Evolutionary conservation across 2,888 invertebrate genomes (phyloP).

Genomic region (Chrysolina americana): DNA sequence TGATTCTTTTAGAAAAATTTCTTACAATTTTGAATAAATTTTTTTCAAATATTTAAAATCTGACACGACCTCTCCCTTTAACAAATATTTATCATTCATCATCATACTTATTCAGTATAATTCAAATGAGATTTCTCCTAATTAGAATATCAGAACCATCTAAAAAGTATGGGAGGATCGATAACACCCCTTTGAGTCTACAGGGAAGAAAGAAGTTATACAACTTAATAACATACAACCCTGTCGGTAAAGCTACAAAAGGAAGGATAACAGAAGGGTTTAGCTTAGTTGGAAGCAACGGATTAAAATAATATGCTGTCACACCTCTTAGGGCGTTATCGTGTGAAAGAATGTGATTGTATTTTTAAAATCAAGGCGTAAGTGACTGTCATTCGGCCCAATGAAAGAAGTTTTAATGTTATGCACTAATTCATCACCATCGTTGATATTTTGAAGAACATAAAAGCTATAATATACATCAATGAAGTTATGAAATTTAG

Average conservation of each 20-base stretch:
- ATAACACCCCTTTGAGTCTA: conserved; percentile 38
- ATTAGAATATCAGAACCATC: conserved; percentile 38
- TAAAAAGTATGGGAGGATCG: conserved; percentile 35
- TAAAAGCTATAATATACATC: too few relatives aligned
- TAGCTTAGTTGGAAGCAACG: conserved; percentile 9
- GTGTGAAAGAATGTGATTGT: conserved; percentile 20
- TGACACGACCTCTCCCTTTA: too few relatives aligned
- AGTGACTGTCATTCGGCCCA: conserved; percentile 4
- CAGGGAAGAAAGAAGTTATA: conserved; percentile 23
- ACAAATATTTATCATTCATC: too few relatives aligned
- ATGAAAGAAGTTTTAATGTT: not conserved
- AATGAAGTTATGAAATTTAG: too few relatives aligned
- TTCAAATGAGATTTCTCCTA: conserved; percentile 37
- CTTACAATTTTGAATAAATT: too few relatives aligned
- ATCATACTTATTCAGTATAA: not conserved
- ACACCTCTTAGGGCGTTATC: conserved; percentile 19
- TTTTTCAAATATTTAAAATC: too few relatives aligned
- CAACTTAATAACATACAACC: conserved; percentile 38
- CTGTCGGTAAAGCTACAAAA: conserved; percentile 23
- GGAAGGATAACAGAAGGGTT: conserved; percentile 13
- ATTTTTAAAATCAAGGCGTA: conserved; percentile 15
- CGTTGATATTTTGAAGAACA: too few relatives aligned
- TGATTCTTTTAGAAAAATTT: too few relatives aligned
- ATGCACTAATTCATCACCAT: not conserved
- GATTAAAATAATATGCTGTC: conserved; percentile 24